A percentile compares a stretch with the other conserved stretches of the same genome.
phyloP scores from a whole-genome alignment of 2,113 vertebrate genomes.

The human (Homo sapiens) region DNA sequence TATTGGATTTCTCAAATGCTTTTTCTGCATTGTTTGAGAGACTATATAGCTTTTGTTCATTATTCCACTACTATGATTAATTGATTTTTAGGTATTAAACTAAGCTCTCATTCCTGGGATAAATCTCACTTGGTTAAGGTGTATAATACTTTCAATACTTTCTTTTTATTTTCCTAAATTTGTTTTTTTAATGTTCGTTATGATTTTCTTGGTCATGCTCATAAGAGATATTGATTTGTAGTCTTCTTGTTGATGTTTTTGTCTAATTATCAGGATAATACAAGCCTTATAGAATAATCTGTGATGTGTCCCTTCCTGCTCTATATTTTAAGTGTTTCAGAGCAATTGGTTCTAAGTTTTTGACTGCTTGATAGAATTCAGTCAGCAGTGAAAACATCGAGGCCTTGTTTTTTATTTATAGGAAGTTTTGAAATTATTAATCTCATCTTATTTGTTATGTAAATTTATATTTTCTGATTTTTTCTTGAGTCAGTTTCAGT shows the following conservation, averaged over 20 bases:
- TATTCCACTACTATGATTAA: background rate
- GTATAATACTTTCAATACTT: background rate
- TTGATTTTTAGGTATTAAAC: background rate
- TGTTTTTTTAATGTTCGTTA: background rate
- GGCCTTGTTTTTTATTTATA: background rate
- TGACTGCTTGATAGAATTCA: background rate
- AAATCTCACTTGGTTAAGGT: background rate
- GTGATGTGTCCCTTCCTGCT: background rate
- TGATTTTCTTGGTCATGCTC: background rate
- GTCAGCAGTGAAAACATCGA: background rate
- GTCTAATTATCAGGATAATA: background rate
- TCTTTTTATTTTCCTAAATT: background rate
- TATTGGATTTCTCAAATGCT: background rate
- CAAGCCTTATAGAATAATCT: background rate
- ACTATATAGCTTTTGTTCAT: background rate
- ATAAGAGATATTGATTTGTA: background rate
- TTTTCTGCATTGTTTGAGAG: background rate
- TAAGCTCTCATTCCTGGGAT: background rate
- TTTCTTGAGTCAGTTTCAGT: too few species aligned
- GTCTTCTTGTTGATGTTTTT: background rate
- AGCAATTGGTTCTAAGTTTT: background rate
- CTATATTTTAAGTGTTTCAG: background rate
- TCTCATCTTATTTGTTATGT: background rate
- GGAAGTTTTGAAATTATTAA: background rate
- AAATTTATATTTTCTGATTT: background rate